A percentile compares a stretch with the other conserved stretches of the same genome.
Evolutionary conservation across 2,113 vertebrate species (phyloP).

Genomic region (Ciconia maguari): DNA sequence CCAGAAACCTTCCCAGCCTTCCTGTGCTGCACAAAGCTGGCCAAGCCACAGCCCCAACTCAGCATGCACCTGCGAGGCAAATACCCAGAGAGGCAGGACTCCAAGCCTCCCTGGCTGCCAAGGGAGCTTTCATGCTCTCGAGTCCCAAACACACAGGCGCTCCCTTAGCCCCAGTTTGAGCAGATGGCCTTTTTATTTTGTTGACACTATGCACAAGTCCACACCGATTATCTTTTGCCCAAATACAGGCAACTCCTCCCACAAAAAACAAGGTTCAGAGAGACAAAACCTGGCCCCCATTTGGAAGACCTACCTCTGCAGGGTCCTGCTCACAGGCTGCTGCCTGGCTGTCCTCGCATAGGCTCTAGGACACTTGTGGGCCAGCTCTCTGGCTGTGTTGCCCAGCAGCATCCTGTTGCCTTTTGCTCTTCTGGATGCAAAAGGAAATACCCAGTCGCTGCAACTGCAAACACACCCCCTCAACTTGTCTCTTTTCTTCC

Average conservation of each 20-base stretch:
- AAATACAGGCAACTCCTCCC: not conserved
- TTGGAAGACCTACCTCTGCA: not conserved
- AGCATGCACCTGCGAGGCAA: rapidly evolving
- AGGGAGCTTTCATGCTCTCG: not conserved
- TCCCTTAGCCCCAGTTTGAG: not conserved
- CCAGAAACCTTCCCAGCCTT: not conserved
- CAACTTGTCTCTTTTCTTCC: not conserved
- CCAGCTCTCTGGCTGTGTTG: rapidly evolving
- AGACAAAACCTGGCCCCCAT: rapidly evolving
- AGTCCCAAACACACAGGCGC: not conserved
- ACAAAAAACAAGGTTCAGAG: not conserved
- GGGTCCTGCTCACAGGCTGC: not conserved
- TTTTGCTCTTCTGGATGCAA: not conserved
- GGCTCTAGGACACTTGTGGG: not conserved
- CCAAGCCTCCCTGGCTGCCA: rapidly evolving
- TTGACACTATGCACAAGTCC: not conserved
- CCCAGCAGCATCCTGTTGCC: not conserved
- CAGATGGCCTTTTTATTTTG: not conserved
- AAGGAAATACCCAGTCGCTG: not conserved
- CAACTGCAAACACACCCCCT: too few species aligned
- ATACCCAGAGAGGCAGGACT: not conserved
- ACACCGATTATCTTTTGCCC: rapidly evolving
- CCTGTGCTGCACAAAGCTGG: rapidly evolving
- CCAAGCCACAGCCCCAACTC: rapidly evolving
- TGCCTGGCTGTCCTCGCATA: rapidly evolving